phyloP scores from a whole-genome alignment of 2,113 vertebrate species.

The Sitta europaea region DNA sequence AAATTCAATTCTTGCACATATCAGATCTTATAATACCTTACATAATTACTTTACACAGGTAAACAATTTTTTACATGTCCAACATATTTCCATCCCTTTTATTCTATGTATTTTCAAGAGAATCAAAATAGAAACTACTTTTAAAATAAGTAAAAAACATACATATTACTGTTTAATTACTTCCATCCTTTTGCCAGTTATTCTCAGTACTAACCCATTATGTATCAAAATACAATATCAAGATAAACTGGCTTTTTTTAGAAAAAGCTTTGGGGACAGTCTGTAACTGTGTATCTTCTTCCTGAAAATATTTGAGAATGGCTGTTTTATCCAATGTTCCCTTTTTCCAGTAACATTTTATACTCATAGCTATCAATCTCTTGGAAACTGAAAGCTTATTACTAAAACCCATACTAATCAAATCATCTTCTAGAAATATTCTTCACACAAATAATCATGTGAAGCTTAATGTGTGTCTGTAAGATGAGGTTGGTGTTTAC shows the following conservation, averaged over 20 bases:
- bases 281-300: conserved; percentile 3
- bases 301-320: background rate
- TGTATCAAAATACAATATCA: conserved; percentile 10
- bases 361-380: background rate
- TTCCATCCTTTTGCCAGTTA: background rate
- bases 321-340: background rate
- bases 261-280: background rate
- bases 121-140: conserved; percentile 45
- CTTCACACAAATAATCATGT: background rate
- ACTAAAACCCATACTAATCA: background rate
- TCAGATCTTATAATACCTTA: background rate
- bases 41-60: conserved; percentile 1
- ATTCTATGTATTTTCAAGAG: background rate
- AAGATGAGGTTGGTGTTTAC: background rate
- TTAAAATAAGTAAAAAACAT: conserved; percentile 58
- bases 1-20: background rate
- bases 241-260: background rate
- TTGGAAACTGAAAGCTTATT: background rate
- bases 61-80: conserved; percentile 1
- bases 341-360: background rate
- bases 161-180: conserved; percentile 39
- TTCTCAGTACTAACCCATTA: background rate
- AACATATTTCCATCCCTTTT: conserved; percentile 14
- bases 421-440: background rate
- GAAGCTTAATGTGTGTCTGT: background rate